Conservation (phyloP, 2,113 vertebrate species). For the Fulmarus glacialis region DNA sequence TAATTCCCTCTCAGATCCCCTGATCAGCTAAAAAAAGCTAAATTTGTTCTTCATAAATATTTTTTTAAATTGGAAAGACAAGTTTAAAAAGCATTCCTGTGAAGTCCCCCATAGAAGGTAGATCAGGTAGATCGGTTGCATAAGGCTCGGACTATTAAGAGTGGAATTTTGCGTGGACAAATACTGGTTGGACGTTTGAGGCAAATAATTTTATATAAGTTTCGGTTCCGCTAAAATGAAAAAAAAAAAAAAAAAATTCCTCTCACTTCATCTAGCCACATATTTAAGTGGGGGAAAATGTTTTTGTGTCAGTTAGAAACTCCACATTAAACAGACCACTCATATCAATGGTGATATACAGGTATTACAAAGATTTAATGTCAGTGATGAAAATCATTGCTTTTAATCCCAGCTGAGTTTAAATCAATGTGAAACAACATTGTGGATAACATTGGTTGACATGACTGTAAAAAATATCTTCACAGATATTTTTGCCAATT, state of each 20-base stretch:
- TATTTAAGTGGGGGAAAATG: neutral
- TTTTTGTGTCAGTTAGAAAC: neutral
- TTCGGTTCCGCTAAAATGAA: neutral
- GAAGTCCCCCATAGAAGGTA: neutral
- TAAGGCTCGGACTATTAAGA: neutral
- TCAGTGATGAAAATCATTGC: neutral
- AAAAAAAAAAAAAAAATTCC: neutral
- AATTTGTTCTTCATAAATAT: neutral
- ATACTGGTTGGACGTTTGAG: neutral
- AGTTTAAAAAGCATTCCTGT: neutral
- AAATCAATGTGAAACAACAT: neutral
- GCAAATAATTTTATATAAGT: neutral
- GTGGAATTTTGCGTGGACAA: neutral
- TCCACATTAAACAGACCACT: neutral
- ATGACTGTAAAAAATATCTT: neutral
- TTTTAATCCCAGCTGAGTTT: neutral
- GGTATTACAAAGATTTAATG: neutral
- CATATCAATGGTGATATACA: neutral
- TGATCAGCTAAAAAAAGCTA: neutral
- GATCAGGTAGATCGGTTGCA: accelerated
- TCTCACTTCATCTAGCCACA: neutral
- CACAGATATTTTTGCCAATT: neutral
- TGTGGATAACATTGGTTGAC: neutral
- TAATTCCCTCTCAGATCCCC: neutral
- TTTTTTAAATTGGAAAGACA: neutral